Base-by-base conservation (phyloP, 2,797 vertebrate species). In the Leuciscus waleckii region DNA sequence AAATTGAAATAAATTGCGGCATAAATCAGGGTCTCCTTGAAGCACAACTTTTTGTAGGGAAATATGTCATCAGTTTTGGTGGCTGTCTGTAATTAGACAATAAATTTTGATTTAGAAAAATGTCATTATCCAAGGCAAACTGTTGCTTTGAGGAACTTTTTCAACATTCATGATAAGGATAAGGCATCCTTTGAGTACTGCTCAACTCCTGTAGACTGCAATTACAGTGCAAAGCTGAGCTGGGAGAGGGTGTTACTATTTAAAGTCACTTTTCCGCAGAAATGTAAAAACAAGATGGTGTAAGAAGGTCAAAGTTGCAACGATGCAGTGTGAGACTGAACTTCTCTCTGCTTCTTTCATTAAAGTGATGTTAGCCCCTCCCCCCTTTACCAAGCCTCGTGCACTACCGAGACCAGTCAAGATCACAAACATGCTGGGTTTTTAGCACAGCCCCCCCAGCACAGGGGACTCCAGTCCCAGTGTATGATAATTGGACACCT, bases 401-500 rank as follows among this genome's bases (percentile, higher is more conserved):
- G 46, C 54, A 65, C 89, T 91, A 90, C 87, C 58, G 91, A 92
- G 92, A 93, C 89, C 90, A 58, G 82, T 87, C 82, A 56, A 90
- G 89, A 92, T 92, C 90, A 92, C 93, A 95, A 94, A 95, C 92
- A 94, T 91, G 90, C 92, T 93, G 90, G 92, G 91, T 93, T 93
- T 71, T 93, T 92, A 63, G 61, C 14, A 91, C 29, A 83, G 85
- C 89, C 92, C 89, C 92, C 90, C 91, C 91, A 90, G 91, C 92
- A 92, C 80, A 82, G 88, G 91, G 89, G 91, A 93, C 93, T 93
- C 91, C 92, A 92, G 93, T 93, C 85, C 88, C 88, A 89, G 92
- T 92, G 94, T 93, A 90, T 88, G 93, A 94, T 97, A 97, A 98
- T 97, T 97, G 95, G 96, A 96, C 95, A 95, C 94, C 94, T 93